Base-by-base conservation (phyloP, 1,140 invertebrate genomes). In the Spodoptera litura region DNA sequence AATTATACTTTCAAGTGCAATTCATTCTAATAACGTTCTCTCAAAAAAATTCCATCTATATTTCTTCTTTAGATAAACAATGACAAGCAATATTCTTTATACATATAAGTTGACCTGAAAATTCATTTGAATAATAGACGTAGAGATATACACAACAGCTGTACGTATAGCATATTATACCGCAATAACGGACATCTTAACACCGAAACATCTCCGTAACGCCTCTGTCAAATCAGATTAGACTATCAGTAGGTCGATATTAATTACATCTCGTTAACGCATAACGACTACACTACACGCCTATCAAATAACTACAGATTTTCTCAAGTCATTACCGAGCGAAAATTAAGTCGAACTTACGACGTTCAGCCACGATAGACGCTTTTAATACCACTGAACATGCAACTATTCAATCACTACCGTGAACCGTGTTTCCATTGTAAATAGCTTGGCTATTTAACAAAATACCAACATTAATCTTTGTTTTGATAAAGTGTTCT, bases 331-430 rank as follows among this genome's bases (percentile, higher is more conserved):
- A 81, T 85, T 85, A 81, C 81, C 61, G 38, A 55, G 74, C 61
- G 81, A 81, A 85, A 82, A 85, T 86, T 83, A 82, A 81, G 79
- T 79, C 70, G 61, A 78, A 80, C 68, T 85, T 85, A 87, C 81
- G 79, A 78, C 75, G 58, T 11, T 53, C 25, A 72, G 44, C 74
- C 78, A 84, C 80, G 83, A 62, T 66, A 85, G 56, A 25, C 13
- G 72, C 79, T 82, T 85, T 87, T 84, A 89, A 87, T 86, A 87
- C 81, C 78, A 15, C 76, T 61, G 64, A 84, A 80, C 88, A 89
- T 89, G 88, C 88, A 86, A 89, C 81, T 81, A 83, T 87, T 87
- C 84, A 88, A 89, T 88, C 81, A 87, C 62, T 75, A 64, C 72
- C 76, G 73, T 70, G 75, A 64, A 80, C 76, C 56, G 13, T 78